Conservation (phyloP, 2,888 invertebrate species). For the Fragum fragum region DNA sequence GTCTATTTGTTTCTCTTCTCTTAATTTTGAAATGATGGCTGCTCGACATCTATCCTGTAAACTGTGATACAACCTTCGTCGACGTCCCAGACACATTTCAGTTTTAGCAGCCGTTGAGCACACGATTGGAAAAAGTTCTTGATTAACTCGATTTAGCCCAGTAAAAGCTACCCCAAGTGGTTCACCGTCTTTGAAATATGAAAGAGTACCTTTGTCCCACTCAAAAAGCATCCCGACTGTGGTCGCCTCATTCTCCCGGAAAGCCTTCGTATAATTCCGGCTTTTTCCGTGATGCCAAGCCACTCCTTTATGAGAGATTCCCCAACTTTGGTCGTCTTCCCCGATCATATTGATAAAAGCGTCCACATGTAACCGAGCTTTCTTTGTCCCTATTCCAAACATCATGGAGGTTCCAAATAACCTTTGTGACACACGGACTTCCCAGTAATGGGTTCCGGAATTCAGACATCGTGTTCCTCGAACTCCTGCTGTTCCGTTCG, state of each 20-base stretch:
- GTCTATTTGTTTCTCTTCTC: conserved; percentile 88
- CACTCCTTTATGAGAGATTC: conserved; percentile 91
- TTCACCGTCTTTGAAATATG: conserved; percentile 91
- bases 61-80: conserved; percentile 90
- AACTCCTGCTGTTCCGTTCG: conserved; percentile 92
- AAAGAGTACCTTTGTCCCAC: conserved; percentile 90
- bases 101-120: conserved; percentile 93
- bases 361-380: conserved; percentile 90
- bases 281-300: conserved; percentile 91
- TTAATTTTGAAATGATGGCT: conserved; percentile 89
- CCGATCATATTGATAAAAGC: conserved; percentile 91
- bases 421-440: conserved; percentile 89
- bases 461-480: conserved; percentile 91
- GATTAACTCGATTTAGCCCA: conserved; percentile 89
- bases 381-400: conserved; percentile 91
- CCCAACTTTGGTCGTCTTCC: conserved; percentile 91
- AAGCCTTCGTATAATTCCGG: conserved; percentile 90
- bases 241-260: conserved; percentile 91
- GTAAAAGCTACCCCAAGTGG: conserved; percentile 91
- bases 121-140: conserved; percentile 90
- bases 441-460: conserved; percentile 90
- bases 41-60: conserved; percentile 90
- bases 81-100: conserved; percentile 90
- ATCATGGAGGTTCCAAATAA: conserved; percentile 93
- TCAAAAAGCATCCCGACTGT: conserved; percentile 91